phyloP scores from a whole-genome alignment of 2,888 invertebrate genomes.

The Hirtodrosophila duncani region DNA sequence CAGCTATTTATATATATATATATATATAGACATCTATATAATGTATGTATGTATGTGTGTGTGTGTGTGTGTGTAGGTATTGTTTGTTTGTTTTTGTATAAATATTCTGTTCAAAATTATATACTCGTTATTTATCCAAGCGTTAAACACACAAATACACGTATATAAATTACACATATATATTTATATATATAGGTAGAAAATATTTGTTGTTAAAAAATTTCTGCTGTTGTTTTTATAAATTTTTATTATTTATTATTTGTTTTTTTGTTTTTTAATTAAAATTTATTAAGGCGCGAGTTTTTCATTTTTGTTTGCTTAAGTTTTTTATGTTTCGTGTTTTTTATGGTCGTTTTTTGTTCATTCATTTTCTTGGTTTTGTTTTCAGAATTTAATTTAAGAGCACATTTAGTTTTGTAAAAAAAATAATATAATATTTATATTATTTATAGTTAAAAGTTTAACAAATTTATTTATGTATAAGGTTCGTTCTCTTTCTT shows the following conservation, averaged over 20 bases:
- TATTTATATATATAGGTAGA: constrained; percentile 14
- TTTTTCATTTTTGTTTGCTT: constrained; percentile 26
- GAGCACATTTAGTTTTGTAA: constrained; percentile 50
- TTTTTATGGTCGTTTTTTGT: constrained; percentile 23
- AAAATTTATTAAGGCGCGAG: constrained; percentile 30
- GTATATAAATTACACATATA: constrained; percentile 1
- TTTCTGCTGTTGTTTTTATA: constrained; percentile 37
- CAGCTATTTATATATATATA: constrained; percentile 41
- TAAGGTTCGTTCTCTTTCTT: background rate
- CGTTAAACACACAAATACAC: background rate
- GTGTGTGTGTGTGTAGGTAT: too few relatives aligned
- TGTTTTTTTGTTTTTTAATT: constrained; percentile 27
- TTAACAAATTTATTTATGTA: constrained; percentile 40
- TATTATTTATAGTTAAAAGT: too few relatives aligned
- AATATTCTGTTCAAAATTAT: constrained; percentile 3
- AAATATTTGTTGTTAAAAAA: constrained; percentile 30
- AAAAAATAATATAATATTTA: too few relatives aligned
- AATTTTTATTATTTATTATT: constrained; percentile 41
- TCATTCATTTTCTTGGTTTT: too few relatives aligned
- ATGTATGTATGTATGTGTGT: too few relatives aligned
- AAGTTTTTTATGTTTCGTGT: constrained; percentile 21
- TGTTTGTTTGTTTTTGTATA: too few relatives aligned
- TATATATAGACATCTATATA: constrained; percentile 10
- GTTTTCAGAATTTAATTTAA: constrained; percentile 34
- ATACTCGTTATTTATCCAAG: constrained; percentile 9